A percentile compares a stretch with the other conserved stretches of the same genome.
phyloP scores from a whole-genome alignment of 2,888 invertebrate species.

The Drosophila conformis region DNA sequence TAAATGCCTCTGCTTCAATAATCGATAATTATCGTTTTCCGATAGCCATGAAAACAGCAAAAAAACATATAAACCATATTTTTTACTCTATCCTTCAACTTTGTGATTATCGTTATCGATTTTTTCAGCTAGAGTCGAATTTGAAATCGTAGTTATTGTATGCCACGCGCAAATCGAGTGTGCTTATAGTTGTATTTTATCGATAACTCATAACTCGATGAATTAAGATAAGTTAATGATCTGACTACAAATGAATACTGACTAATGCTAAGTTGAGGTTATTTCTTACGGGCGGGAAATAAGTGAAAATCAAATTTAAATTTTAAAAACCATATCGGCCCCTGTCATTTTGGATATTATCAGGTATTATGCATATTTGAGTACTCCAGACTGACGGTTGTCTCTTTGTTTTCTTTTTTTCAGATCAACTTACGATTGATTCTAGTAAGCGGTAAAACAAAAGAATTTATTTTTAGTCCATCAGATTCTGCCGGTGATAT shows the following conservation, averaged over 20 bases:
- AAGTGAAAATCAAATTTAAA: not conserved
- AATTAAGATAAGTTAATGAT: too few relatives aligned
- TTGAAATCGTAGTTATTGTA: too few relatives aligned
- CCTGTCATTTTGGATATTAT: not conserved
- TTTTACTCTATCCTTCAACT: too few relatives aligned
- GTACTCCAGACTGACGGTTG: not conserved
- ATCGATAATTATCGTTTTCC: not conserved
- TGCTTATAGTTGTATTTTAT: not conserved
- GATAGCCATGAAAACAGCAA: too few relatives aligned
- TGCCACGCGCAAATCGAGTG: too few relatives aligned
- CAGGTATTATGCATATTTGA: not conserved
- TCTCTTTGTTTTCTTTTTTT: constrained; percentile 23
- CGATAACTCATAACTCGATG: not conserved
- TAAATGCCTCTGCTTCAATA: not conserved
- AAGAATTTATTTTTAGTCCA: constrained; percentile 99
- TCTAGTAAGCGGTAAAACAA: constrained; percentile 99
- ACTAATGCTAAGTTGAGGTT: too few relatives aligned
- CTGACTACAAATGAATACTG: too few relatives aligned
- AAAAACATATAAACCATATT: too few relatives aligned
- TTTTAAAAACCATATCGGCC: not conserved
- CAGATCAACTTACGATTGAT: constrained; percentile 99
- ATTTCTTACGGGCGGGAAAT: not conserved
- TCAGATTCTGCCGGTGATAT: constrained; percentile 99
- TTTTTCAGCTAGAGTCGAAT: too few relatives aligned
- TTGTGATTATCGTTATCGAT: too few relatives aligned